Evolutionary conservation across 2,888 invertebrate species (phyloP).

Genomic region (Nymphalis urticae): DNA sequence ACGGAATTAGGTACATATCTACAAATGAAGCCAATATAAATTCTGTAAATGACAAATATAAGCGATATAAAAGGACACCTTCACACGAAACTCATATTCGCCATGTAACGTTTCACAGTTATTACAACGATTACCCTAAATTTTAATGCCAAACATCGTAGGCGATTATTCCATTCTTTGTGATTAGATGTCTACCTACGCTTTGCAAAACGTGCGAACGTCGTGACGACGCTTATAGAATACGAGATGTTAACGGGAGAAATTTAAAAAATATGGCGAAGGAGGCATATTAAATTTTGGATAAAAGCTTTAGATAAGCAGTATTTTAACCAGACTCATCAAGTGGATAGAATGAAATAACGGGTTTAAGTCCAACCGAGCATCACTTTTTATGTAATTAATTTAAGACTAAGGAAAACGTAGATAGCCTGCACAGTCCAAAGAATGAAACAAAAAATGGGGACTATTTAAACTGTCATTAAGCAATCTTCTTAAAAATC

Average conservation of each 20-base stretch:
- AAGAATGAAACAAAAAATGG: too few species aligned
- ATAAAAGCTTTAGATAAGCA: not conserved
- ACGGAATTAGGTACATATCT: too few species aligned
- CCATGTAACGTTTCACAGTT: constrained; percentile 15
- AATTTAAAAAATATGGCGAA: not conserved
- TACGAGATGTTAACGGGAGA: constrained; percentile 25
- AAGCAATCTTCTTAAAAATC: too few species aligned
- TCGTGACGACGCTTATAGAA: constrained; percentile 32
- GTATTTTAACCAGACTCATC: too few species aligned
- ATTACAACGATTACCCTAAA: constrained; percentile 30
- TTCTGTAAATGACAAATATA: not conserved
- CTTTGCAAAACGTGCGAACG: constrained; percentile 33
- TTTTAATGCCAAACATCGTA: constrained; percentile 29
- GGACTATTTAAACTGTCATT: too few species aligned
- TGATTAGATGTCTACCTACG: constrained; percentile 33
- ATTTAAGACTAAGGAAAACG: too few species aligned
- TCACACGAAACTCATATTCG: constrained; percentile 13
- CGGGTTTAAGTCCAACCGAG: too few species aligned
- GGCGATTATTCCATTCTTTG: constrained; percentile 27
- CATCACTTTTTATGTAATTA: too few species aligned
- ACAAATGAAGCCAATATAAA: not conserved
- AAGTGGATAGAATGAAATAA: too few species aligned
- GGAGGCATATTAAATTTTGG: not conserved
- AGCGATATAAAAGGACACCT: not conserved
- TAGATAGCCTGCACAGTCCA: too few species aligned